Conservation (phyloP, 1,140 invertebrate species). For the Pantala flavescens region DNA sequence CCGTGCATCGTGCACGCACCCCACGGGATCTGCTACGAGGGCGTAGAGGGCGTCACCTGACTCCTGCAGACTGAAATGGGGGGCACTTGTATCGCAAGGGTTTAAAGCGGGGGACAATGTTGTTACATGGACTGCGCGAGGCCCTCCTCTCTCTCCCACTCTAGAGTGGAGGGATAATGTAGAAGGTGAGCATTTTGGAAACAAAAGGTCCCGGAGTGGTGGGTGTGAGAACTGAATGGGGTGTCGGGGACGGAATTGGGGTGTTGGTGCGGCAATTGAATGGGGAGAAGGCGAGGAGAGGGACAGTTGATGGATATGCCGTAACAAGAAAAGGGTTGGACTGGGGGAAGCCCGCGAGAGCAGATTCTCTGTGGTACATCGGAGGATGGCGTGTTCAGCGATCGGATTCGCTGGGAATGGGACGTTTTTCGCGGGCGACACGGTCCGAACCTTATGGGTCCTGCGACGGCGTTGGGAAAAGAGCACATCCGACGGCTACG, state of each 20-base stretch:
- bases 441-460: too few species aligned
- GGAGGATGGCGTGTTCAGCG: too few species aligned
- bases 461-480: too few species aligned
- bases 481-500: too few species aligned
- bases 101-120: background rate
- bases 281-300: background rate
- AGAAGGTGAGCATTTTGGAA: background rate
- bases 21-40: too few species aligned
- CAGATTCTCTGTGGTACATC: too few species aligned
- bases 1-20: too few species aligned
- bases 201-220: background rate
- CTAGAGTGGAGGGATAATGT: background rate
- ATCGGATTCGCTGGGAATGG: too few species aligned
- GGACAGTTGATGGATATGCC: background rate
- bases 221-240: background rate
- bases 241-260: background rate
- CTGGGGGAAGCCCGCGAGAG: background rate
- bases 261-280: background rate
- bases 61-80: too few species aligned
- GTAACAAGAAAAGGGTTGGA: background rate
- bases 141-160: background rate
- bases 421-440: too few species aligned
- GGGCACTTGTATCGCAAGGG: too few species aligned
- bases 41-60: too few species aligned
- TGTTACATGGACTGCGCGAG: background rate